These are phyloP conservation scores for Baryphthengus martii DNA, from an alignment of 2,113 vertebrate species.

Conservation along the genomic window DNA sequence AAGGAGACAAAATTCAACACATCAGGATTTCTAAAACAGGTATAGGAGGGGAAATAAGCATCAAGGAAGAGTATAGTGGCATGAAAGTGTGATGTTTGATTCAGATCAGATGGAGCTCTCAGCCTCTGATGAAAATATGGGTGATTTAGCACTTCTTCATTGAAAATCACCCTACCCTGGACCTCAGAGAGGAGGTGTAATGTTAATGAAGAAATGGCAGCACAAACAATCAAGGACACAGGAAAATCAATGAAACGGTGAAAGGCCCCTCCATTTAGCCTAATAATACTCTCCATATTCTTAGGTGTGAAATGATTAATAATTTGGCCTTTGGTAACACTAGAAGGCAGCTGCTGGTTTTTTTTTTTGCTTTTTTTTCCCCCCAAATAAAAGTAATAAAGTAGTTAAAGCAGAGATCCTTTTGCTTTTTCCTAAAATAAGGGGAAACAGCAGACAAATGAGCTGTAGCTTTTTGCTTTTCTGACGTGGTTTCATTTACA, in stretches of 20 bases:
- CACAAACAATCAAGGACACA: neutral
- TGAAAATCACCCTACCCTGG: neutral
- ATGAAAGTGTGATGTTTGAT: fast-evolving
- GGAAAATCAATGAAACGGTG: neutral
- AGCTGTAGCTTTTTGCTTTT: neutral
- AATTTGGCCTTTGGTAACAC: neutral
- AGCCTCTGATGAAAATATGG: neutral
- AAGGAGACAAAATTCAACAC: constrained; percentile 54
- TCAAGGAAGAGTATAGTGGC: neutral
- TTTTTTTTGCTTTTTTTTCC: neutral
- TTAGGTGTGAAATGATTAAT: neutral
- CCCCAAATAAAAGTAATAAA: neutral
- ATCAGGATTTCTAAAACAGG: constrained; percentile 60
- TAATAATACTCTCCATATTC: neutral
- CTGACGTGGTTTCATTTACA: neutral
- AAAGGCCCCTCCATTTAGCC: neutral
- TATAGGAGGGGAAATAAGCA: constrained; percentile 54
- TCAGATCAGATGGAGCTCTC: neutral
- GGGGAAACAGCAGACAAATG: neutral
- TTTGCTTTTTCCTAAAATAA: neutral
- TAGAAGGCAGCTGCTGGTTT: neutral
- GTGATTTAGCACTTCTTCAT: neutral
- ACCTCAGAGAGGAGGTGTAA: neutral
- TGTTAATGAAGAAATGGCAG: neutral
- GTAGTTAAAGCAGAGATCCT: neutral